Evolutionary conservation across 2,797 vertebrate genomes (phyloP).

Genomic region (Gambusia yucatana): DNA sequence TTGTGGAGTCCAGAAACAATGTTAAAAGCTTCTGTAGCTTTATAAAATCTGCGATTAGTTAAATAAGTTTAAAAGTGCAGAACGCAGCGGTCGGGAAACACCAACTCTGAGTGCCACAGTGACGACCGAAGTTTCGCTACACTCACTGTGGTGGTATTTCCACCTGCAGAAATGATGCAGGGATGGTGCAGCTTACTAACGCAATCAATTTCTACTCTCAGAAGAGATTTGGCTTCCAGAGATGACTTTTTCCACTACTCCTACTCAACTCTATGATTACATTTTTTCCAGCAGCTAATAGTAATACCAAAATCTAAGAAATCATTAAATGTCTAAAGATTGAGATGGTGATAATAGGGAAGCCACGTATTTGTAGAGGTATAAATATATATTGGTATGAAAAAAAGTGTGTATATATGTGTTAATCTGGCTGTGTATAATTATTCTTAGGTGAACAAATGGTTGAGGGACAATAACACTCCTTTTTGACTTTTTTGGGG

Average conservation of each 20-base stretch:
- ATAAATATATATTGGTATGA: too few species aligned
- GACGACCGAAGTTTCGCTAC: conserved; percentile 42
- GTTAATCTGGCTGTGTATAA: too few species aligned
- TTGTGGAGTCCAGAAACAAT: background rate
- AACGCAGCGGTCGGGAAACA: background rate
- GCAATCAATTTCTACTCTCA: conserved; percentile 6
- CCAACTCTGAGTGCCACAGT: background rate
- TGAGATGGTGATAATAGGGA: too few species aligned
- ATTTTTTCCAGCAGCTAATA: conserved; percentile 4
- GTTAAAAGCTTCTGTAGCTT: background rate
- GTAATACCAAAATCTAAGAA: background rate
- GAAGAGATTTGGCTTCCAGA: background rate
- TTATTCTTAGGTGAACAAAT: too few species aligned
- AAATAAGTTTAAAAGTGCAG: background rate
- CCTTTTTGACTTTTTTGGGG: too few species aligned
- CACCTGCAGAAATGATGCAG: conserved; percentile 23
- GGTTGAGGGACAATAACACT: too few species aligned
- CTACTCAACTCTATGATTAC: conserved; percentile 3
- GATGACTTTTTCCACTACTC: conserved; percentile 13
- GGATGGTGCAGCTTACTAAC: conserved; percentile 15
- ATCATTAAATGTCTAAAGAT: background rate
- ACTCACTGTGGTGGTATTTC: conserved; percentile 40
- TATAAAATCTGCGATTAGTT: background rate
- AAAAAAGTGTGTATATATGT: too few species aligned
- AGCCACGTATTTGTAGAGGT: too few species aligned